These are phyloP conservation scores for Neostethus bicornis DNA, from an alignment of 2,797 vertebrate species.

Conservation along the genomic window DNA sequence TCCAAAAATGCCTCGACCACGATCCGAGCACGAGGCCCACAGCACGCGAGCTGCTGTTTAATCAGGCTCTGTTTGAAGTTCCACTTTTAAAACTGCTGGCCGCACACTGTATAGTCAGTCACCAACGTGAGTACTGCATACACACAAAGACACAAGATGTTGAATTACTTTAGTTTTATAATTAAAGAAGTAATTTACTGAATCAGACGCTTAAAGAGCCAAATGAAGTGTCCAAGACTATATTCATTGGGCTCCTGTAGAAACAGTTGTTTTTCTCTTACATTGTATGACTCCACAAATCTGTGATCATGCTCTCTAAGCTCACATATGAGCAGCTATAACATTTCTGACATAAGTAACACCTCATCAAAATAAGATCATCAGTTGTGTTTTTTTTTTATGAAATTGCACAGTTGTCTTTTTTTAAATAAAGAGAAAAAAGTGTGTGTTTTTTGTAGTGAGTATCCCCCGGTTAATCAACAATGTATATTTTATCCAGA, in stretches of 20 bases:
- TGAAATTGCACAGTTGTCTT: not conserved
- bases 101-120: conserved; percentile 93
- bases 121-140: conserved; percentile 88
- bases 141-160: not conserved
- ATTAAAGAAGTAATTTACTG: not conserved
- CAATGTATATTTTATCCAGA: conserved; percentile 73
- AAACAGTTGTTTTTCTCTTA: not conserved
- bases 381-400: not conserved
- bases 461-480: not conserved
- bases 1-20: conserved; percentile 92
- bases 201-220: not conserved
- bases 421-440: not conserved
- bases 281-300: not conserved
- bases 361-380: too few species aligned
- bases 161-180: not conserved
- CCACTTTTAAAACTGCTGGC: conserved; percentile 93
- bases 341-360: too few species aligned
- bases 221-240: not conserved
- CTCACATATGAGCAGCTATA: too few species aligned
- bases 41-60: conserved; percentile 93
- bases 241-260: not conserved
- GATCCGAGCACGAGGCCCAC: conserved; percentile 89
- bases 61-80: conserved; percentile 95
- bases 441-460: not conserved
- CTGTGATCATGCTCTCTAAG: too few species aligned